Conservation (phyloP, 2,797 vertebrate genomes). For the Phrynocephalus vlangalii region DNA sequence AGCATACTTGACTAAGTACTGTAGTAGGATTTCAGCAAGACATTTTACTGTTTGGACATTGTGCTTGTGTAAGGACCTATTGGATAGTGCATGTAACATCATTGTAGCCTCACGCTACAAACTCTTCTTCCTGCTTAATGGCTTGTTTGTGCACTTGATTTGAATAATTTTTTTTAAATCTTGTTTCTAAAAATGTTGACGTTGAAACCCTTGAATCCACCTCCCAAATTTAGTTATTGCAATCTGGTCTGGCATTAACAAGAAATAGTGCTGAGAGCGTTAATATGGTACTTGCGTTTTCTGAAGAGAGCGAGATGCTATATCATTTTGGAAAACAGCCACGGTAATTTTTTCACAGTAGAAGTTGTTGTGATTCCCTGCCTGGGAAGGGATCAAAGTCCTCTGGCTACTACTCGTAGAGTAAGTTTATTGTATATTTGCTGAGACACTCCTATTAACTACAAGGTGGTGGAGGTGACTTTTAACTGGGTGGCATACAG, state of each 20-base stretch:
- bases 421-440: neutral
- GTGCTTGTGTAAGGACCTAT: neutral
- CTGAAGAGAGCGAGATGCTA: neutral
- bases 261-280: neutral
- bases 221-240: neutral
- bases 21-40: neutral
- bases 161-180: too few species aligned
- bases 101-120: neutral
- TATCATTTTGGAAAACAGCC: neutral
- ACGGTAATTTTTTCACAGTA: neutral
- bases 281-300: neutral
- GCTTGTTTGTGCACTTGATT: neutral
- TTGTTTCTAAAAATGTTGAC: neutral
- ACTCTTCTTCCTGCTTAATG: neutral
- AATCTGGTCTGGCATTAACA: neutral
- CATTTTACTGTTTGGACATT: neutral
- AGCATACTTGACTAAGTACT: too few species aligned
- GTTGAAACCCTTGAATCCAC: neutral
- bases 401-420: neutral
- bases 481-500: neutral
- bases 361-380: neutral
- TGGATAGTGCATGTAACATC: neutral
- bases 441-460: neutral
- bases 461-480: too few species aligned
- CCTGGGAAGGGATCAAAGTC: constrained; percentile 15